Evolutionary conservation across 2,888 invertebrate species (phyloP).

Genomic region (Stegana nigrithorax): DNA sequence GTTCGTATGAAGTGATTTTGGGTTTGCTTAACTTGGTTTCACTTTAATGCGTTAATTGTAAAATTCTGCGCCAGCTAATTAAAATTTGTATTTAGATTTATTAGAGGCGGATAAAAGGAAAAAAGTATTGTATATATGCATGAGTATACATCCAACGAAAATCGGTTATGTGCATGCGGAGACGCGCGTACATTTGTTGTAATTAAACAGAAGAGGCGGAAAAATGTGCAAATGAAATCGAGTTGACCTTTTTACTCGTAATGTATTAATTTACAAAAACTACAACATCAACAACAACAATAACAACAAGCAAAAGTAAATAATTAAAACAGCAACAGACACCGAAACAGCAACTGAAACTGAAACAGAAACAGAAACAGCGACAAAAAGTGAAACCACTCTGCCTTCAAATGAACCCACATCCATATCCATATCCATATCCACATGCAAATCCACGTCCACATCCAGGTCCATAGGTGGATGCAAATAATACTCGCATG

Average conservation of each 20-base stretch:
- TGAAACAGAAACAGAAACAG: constrained; percentile 44
- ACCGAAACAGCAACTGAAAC: constrained; percentile 31
- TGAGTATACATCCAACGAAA: not conserved
- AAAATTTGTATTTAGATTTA: constrained; percentile 5
- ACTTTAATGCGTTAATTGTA: not conserved
- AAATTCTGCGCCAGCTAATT: constrained; percentile 10
- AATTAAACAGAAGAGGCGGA: not conserved
- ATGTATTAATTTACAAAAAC: constrained; percentile 56
- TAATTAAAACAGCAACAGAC: constrained; percentile 29
- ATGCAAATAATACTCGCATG: too few species aligned
- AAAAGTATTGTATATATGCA: too few species aligned
- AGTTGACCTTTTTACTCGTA: constrained; percentile 31
- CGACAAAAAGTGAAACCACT: constrained; percentile 52
- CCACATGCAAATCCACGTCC: constrained; percentile 17
- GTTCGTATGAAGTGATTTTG: too few species aligned
- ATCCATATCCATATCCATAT: too few species aligned
- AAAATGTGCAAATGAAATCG: constrained; percentile 1
- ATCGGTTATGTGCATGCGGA: not conserved
- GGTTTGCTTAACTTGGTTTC: too few species aligned
- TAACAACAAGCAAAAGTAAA: constrained; percentile 29
- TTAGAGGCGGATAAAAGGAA: not conserved
- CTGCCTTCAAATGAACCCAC: constrained; percentile 60
- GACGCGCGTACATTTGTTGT: not conserved
- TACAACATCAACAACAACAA: constrained; percentile 25
- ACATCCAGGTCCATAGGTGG: constrained; percentile 10